phyloP scores from a whole-genome alignment of 1,140 invertebrate genomes.

The Drosophila truncata region DNA sequence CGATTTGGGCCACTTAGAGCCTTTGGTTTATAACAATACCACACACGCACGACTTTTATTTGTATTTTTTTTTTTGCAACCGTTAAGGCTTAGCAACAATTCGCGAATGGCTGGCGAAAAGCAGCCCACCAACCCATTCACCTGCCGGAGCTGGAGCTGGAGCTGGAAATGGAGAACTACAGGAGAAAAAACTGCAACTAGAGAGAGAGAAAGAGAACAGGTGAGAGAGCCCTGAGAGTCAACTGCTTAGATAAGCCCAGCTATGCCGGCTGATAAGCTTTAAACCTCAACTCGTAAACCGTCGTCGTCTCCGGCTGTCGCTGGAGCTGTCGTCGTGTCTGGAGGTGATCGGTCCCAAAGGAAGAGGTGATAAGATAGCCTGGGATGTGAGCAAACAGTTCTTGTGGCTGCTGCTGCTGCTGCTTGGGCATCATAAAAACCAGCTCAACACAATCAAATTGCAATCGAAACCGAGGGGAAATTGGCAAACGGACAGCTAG shows the following conservation, averaged over 20 bases:
- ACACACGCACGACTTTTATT: constrained; percentile 22
- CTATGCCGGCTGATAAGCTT: constrained; percentile 48
- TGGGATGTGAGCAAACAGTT: constrained; percentile 37
- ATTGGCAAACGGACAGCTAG: constrained; percentile 13
- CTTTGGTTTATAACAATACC: constrained; percentile 37
- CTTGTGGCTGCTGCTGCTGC: constrained; percentile 15
- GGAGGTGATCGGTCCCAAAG: constrained; percentile 23
- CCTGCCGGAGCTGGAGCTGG: constrained; percentile 43
- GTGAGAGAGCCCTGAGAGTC: constrained; percentile 43
- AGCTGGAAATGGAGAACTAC: constrained; percentile 28
- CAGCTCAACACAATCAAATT: constrained; percentile 6
- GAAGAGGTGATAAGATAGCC: constrained; percentile 44
- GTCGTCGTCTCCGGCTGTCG: constrained; percentile 21
- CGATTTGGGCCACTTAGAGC: constrained; percentile 40
- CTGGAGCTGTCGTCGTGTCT: constrained; percentile 5
- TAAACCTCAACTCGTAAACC: constrained; percentile 43
- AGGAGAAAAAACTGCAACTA: constrained; percentile 14
- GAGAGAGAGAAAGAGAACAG: background rate
- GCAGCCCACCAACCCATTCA: constrained; percentile 13
- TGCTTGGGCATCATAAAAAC: constrained; percentile 17
- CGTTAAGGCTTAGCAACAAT: constrained; percentile 76
- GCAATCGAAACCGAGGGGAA: constrained; percentile 7
- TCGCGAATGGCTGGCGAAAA: constrained; percentile 60
- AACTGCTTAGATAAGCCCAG: constrained; percentile 30
- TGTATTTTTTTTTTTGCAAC: constrained; percentile 53